Conservation (phyloP, 2,888 invertebrate species). For the Dinocampus coccinellae region DNA sequence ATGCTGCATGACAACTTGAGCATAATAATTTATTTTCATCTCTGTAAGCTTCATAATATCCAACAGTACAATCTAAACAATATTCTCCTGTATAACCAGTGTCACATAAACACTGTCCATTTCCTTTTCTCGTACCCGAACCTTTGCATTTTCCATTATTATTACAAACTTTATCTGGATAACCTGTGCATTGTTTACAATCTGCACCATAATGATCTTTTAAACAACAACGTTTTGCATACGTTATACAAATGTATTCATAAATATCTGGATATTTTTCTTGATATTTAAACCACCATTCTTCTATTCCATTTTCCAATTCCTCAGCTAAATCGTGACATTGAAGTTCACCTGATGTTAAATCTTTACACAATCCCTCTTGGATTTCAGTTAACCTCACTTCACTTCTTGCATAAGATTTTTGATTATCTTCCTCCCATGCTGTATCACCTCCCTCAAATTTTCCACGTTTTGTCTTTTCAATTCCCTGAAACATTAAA, state of each 20-base stretch:
- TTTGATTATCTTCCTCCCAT: conserved; percentile 91
- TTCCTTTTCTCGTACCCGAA: conserved; percentile 92
- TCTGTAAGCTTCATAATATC: conserved; percentile 80
- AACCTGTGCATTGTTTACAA: conserved; percentile 85
- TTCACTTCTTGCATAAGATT: conserved; percentile 88
- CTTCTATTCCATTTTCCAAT: conserved; percentile 84
- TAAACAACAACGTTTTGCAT: conserved; percentile 86
- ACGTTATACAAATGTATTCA: conserved; percentile 84
- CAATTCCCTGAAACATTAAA: conserved; percentile 76
- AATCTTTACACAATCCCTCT: conserved; percentile 86
- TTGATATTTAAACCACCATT: conserved; percentile 88
- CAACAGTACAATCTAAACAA: conserved; percentile 84
- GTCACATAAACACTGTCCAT: conserved; percentile 90
- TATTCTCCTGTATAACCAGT: conserved; percentile 82
- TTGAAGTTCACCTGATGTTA: conserved; percentile 79
- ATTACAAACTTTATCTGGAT: conserved; percentile 80
- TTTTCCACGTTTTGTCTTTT: conserved; percentile 86
- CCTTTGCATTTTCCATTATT: conserved; percentile 90
- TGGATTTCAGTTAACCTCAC: conserved; percentile 92
- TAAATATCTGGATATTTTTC: conserved; percentile 75
- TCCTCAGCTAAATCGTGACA: conserved; percentile 89
- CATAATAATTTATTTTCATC: conserved; percentile 83
- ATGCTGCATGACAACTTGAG: conserved; percentile 84
- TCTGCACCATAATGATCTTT: conserved; percentile 84
- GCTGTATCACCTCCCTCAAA: conserved; percentile 94